Evolutionary conservation across 2,113 vertebrate species (phyloP).

Genomic region (Brevimyrus niger): DNA sequence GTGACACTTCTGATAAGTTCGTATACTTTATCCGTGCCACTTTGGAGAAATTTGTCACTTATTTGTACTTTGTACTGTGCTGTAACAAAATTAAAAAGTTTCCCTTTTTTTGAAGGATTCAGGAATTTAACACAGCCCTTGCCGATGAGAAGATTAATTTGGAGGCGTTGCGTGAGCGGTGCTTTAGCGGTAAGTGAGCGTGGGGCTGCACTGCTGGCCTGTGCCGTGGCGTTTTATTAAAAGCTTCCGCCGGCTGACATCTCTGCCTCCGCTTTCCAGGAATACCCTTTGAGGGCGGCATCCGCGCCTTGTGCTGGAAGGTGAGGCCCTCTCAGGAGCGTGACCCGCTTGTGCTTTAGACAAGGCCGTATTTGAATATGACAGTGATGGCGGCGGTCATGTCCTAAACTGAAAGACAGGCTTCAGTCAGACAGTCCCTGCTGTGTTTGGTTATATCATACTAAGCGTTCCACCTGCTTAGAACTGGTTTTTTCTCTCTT

Average conservation of each 20-base stretch:
- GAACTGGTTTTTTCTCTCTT: not conserved
- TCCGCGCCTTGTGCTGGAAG: slow-evolving; percentile 95
- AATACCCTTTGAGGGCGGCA: slow-evolving; percentile 90
- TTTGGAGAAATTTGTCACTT: not conserved
- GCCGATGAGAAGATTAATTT: slow-evolving; percentile 72
- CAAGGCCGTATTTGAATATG: not conserved
- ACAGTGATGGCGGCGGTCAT: not conserved
- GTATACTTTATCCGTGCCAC: not conserved
- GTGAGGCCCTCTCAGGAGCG: slow-evolving; percentile 55
- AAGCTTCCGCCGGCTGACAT: not conserved
- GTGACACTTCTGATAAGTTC: not conserved
- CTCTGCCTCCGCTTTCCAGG: slow-evolving; percentile 55
- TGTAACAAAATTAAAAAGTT: not conserved
- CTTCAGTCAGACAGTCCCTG: not conserved
- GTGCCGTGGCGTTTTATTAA: not conserved
- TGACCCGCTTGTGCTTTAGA: not conserved
- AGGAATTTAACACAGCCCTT: slow-evolving; percentile 81
- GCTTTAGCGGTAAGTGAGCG: slow-evolving; percentile 78
- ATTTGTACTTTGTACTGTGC: not conserved
- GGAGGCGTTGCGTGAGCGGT: slow-evolving; percentile 74
- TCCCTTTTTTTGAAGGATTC: slow-evolving; percentile 62
- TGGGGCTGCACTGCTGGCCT: not conserved
- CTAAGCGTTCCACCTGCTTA: not conserved
- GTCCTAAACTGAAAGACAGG: not conserved
- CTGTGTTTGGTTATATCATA: not conserved